Evolutionary conservation across 2,888 invertebrate genomes (phyloP), one percentile per base, ranked within the genome.

Genomic region (Seira sanloemensis): DNA sequence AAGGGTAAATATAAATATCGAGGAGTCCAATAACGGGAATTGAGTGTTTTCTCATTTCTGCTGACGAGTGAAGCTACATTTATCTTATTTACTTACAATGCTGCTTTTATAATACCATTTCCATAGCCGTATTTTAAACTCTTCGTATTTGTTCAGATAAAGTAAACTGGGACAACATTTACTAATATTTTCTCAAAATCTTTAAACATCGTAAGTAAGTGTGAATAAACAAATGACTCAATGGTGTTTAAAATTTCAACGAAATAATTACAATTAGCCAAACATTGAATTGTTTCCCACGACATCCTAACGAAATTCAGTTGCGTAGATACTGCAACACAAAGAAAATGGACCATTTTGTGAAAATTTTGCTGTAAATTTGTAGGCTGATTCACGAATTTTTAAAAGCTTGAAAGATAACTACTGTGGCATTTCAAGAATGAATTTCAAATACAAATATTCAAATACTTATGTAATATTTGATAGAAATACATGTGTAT

Each of bases 191-290:
- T n/a, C n/a, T n/a, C 58, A 58, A 58, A 7, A 18, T 58, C n/a
- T 9, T 16, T 58, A n/a, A 4, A 16, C 9, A 58, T 58, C 18
- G 18, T 58, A 58, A 58, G 7, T 58, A 72, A 66, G 37, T 37
- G 25, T 37, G n/a, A 26, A 18, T 69, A 66, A 78, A 79, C 67
- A 72, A 79, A 79, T 75, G 71, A 37, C 67, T 58, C 23, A 18
- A 72, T 9, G 26, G 73, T 26, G 72, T 73, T 78, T 25, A 74
- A 78, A 73, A 72, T 81, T 81, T 85, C 85, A 85, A 69, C 78
- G 69, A 74, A 73, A 74, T 78, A 54, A 72, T 85, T 85, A 24
- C 58, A 66, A 27, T 80, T 72, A 66, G n/a, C 46, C 26, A n/a
- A n/a, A n/a, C 73, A 81, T 74, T 27, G 50, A 37, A 24, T 73